Percentiles rank a stretch among this genome's conserved stretches.
Evolutionary conservation across 2,888 invertebrate genomes (phyloP).

Genomic region (Sepiola atlantica): DNA sequence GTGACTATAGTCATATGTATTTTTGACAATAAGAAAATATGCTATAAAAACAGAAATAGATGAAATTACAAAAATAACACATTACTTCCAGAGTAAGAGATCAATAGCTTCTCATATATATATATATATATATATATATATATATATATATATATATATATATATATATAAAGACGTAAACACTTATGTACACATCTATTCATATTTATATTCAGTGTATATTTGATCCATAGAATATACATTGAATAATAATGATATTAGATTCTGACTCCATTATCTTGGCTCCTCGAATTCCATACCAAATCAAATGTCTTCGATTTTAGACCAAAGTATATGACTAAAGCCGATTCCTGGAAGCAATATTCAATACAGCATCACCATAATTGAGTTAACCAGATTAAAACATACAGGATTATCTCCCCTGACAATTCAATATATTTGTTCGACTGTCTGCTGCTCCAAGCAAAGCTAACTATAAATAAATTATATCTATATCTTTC

Average conservation of each 20-base stretch:
- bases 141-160: not conserved
- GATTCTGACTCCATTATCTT: not conserved
- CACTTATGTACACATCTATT: not conserved
- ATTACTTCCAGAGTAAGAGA: no score
- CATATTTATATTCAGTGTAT: not conserved
- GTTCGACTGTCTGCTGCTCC: not conserved
- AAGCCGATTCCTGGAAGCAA: not conserved
- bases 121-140: not conserved
- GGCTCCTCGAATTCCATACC: not conserved
- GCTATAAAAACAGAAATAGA: no score
- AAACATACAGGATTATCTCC: not conserved
- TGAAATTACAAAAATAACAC: no score
- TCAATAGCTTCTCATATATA: not conserved
- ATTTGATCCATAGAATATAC: not conserved
- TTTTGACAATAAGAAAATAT: no score
- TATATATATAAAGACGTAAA: not conserved
- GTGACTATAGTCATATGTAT: no score
- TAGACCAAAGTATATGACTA: not conserved
- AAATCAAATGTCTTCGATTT: constrained; percentile 4
- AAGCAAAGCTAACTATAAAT: not conserved
- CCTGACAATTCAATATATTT: not conserved
- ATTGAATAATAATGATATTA: not conserved
- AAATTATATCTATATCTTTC: no score
- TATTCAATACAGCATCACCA: not conserved
- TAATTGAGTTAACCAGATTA: not conserved